phyloP scores from a whole-genome alignment of 1,140 invertebrate species.

The Megathymus violae region DNA sequence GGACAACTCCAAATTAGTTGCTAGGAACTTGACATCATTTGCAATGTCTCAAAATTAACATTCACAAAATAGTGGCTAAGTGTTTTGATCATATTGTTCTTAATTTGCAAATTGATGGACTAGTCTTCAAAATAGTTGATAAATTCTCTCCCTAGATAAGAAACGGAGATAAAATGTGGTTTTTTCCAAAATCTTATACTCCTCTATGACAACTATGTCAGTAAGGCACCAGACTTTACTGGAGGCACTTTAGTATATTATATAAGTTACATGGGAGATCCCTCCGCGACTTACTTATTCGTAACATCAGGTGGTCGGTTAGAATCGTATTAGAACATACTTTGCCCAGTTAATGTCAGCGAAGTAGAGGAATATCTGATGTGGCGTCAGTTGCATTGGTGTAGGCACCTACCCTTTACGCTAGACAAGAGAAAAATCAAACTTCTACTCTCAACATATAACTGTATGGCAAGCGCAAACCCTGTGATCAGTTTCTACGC shows the following conservation, averaged over 20 bases:
- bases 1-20: constrained; percentile 31
- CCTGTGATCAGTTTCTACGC: no score
- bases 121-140: constrained; percentile 2
- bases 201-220: constrained; percentile 26
- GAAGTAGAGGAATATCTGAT: no score
- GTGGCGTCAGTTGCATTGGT: no score
- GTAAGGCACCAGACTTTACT: constrained; percentile 26
- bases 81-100: constrained; percentile 23
- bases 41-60: constrained; percentile 38
- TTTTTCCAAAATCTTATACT: constrained; percentile 25
- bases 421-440: no score
- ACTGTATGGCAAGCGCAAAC: no score
- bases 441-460: no score
- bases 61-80: constrained; percentile 40
- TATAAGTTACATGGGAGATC: constrained; percentile 40
- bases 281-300: no score
- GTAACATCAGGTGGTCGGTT: no score
- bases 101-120: not conserved
- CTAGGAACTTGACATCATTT: constrained; percentile 17
- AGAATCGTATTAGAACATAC: no score
- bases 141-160: constrained; percentile 10
- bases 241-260: constrained; percentile 23
- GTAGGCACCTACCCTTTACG: no score
- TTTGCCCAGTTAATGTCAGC: no score
- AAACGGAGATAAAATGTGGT: constrained; percentile 2